Base-by-base conservation (phyloP, 2,797 vertebrate species). In the Coranthus polyacanthus region DNA sequence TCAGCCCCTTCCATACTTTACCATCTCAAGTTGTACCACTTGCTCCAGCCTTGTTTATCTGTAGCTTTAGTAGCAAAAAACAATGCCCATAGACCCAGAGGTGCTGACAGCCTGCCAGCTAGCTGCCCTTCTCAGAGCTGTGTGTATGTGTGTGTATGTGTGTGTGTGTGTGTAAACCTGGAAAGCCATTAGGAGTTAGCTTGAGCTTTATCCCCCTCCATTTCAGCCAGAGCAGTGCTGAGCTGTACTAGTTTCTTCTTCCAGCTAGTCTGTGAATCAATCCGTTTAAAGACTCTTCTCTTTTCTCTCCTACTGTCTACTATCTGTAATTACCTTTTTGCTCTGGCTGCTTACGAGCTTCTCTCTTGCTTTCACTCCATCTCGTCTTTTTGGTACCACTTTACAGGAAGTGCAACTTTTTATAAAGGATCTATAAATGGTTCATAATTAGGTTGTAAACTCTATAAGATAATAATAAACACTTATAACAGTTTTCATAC, bases 201-300 rank as follows among this genome's bases (percentile, higher is more conserved):
- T 68, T 72, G 41, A 76, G 79, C 87, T 79, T 85, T 73, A 73
- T 10, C 63, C 39, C 44, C 6, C 37, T 1, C 10, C 2, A 7
- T 52, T 44, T 50, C 44, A 62, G 84, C 81, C 81, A 78, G 75
- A 73, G 75, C 53, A 64, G 65, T 17, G 61, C 81, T 81, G 74
- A 79, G 75, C 65, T 58, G 66, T 7, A 29, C 26, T 60, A 47
- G 21, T 67, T 60, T 58, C 67, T 72, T 41, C 60, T 77, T 65
- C 59, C 66, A 43, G 51, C 72, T 45, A 41, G 49, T 86, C 83
- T 87, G 90, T 89, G 85, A 92, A 89, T 89, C 65, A 9, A 77
- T 78, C 37, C 54, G 20, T 82, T 59, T 73, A 50, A 86, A 77
- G 77, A 77, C 69, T 86, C 53, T 56, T 72, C 63, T 55, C 50